Evolutionary conservation across 2,888 invertebrate genomes (phyloP), one percentile per base, ranked within the genome.

Genomic region (Drosophila colorata): DNA sequence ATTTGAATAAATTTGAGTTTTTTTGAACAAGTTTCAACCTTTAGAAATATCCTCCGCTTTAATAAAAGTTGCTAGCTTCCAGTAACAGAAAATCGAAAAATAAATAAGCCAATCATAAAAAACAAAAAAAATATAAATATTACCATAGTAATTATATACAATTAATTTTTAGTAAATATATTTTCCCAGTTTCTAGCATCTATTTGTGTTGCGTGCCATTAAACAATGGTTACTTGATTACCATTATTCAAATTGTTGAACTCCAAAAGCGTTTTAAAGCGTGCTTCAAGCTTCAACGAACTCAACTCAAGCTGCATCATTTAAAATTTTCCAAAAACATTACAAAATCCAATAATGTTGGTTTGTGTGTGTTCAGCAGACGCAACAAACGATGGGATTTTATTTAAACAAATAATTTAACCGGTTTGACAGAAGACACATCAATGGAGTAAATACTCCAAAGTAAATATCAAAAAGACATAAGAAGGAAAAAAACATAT

Each of bases 361-460:
- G 61, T 43, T 53, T 44, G 18, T 41, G 9, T 28, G 28, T 33
- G 49, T 28, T 13, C 59, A 59, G 16, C 59, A 63, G 47, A 61
- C 48, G 46, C 43, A 53, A 70, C 49, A 68, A 57, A 56, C 40
- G 47, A 59, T 59, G 40, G 41, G 46, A 53, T 69, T 72, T 76
- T 74, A 80, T 80, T 82, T 67, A 78, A 78, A 82, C 69, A 82
- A 80, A 82, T 84, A 41, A 48, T 41, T 14, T 33, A 83, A 83
- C 83, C 85, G 83, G 85, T 84, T 82, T 65, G 37, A 47, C 70
- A 55, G 33, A 35, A 69, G 66, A 51, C 61, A 66, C 74, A 74
- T 43, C 65, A 44, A 70, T 35, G 46, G 44, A 55, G 48, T 52
- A 58, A 69, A 67, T 33, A 69, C 56, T 41, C 49, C 16, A 9